These are phyloP conservation scores for Mya arenaria DNA, from an alignment of 1,140 invertebrate species.

Conservation along the genomic window DNA sequence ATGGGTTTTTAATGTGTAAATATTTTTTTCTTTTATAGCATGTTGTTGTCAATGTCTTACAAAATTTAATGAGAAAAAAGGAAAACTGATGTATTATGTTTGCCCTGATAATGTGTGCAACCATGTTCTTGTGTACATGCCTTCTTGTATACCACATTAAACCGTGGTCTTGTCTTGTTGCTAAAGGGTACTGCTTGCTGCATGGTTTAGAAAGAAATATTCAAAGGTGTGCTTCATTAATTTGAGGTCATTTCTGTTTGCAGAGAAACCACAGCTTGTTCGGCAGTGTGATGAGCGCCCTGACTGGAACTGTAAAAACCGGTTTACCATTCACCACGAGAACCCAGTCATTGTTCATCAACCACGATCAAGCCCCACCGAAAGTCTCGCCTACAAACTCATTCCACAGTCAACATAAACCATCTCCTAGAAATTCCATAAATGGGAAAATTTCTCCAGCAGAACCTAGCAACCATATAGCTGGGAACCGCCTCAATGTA, in stretches of 20 bases:
- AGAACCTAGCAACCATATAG: constrained; percentile 66
- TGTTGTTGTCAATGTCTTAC: too few relatives aligned
- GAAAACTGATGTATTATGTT: too few relatives aligned
- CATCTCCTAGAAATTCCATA: constrained; percentile 74
- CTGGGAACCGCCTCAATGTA: constrained; percentile 62
- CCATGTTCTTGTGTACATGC: too few relatives aligned
- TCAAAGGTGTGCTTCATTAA: too few relatives aligned
- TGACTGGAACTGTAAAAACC: constrained; percentile 71
- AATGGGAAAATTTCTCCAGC: constrained; percentile 73
- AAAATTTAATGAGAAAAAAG: too few relatives aligned
- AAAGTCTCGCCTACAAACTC: constrained; percentile 69
- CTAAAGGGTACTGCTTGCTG: too few relatives aligned
- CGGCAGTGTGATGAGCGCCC: constrained; percentile 85
- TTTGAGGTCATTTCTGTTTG: constrained; percentile 54
- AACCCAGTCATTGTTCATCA: constrained; percentile 74
- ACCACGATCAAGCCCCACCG: constrained; percentile 61
- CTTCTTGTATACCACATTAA: too few relatives aligned
- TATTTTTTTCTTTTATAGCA: too few relatives aligned
- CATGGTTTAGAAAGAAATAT: too few relatives aligned
- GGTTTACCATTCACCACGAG: constrained; percentile 73
- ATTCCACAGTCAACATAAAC: constrained; percentile 75
- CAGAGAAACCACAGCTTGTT: constrained; percentile 98
- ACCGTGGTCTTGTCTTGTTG: too few relatives aligned
- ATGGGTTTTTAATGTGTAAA: too few relatives aligned
- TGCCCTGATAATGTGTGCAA: too few relatives aligned